Percentiles rank a stretch among this genome's conserved stretches.
phyloP scores from a whole-genome alignment of 2,888 invertebrate genomes.

The Phaedon cochleariae region DNA sequence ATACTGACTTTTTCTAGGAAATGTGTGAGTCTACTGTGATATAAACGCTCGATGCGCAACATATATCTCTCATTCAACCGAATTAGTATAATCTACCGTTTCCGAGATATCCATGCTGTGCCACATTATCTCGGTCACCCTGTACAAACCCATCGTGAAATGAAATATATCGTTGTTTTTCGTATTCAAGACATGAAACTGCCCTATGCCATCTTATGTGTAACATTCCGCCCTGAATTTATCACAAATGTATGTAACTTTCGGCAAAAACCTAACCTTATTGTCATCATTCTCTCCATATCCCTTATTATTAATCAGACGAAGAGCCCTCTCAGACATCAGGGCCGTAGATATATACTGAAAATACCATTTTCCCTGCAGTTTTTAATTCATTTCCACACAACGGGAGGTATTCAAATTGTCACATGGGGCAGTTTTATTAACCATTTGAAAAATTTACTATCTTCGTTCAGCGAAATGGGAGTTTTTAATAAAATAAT shows the following conservation, averaged over 20 bases:
- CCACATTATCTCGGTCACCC: no score
- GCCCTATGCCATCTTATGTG: no score
- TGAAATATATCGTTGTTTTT: no score
- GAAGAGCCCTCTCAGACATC: not conserved
- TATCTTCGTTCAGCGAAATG: slow-evolving; percentile 11
- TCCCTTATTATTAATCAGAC: slow-evolving; percentile 5
- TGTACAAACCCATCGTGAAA: no score
- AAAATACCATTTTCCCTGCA: slow-evolving; percentile 10
- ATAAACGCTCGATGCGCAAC: no score
- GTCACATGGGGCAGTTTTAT: slow-evolving; percentile 27
- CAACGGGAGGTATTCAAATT: slow-evolving; percentile 15
- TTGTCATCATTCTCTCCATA: not conserved
- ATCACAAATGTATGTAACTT: not conserved
- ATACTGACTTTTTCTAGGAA: no score
- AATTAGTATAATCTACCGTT: no score
- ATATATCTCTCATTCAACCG: no score
- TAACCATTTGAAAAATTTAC: slow-evolving; percentile 27
- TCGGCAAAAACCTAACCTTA: not conserved
- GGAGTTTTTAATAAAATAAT: slow-evolving; percentile 16
- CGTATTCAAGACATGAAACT: no score
- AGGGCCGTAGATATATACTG: not conserved
- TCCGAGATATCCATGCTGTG: no score
- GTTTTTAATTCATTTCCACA: slow-evolving; percentile 24
- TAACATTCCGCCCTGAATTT: no score
- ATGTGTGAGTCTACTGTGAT: no score